A percentile compares a stretch with the other conserved stretches of the same genome.
These are phyloP conservation scores for Hippocampus kuda DNA, from an alignment of 2,797 vertebrate species.

Conservation along the genomic window DNA sequence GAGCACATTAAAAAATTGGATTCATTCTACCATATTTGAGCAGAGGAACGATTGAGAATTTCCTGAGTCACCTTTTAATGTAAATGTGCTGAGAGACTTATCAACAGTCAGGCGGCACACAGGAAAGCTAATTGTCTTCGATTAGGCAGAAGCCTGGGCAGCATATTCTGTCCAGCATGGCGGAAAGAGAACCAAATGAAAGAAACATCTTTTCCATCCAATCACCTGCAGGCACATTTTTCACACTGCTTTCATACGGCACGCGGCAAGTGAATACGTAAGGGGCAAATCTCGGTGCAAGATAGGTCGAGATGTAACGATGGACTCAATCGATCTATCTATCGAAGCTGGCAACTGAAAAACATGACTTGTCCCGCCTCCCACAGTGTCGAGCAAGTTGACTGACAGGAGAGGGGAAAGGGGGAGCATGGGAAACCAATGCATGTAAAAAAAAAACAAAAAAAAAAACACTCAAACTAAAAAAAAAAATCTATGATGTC, in stretches of 20 bases:
- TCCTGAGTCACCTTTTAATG: constrained; percentile 14
- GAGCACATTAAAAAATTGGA: not conserved
- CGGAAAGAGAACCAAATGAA: constrained; percentile 6
- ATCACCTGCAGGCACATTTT: constrained; percentile 22
- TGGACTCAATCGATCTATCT: no score
- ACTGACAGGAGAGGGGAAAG: no score
- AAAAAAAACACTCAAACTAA: no score
- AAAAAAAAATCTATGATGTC: no score
- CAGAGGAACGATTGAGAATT: not conserved
- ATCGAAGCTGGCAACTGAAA: no score
- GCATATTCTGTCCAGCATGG: constrained; percentile 41
- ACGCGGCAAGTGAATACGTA: no score
- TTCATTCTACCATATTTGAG: not conserved
- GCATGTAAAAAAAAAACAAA: no score
- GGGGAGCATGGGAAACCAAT: no score
- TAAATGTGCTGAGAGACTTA: constrained; percentile 39
- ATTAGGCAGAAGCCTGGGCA: constrained; percentile 41
- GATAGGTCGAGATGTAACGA: no score
- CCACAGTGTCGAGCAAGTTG: no score
- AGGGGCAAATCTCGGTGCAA: no score
- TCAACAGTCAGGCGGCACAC: constrained; percentile 20
- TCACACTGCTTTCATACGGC: constrained; percentile 8
- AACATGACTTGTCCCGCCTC: no score
- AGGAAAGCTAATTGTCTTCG: constrained; percentile 42
- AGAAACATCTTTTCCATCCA: constrained; percentile 15